A percentile compares a stretch with the other conserved stretches of the same genome.
These are phyloP conservation scores for Ictidomys tridecemlineatus DNA, from an alignment of 2,113 vertebrate genomes.

Conservation along the genomic window DNA sequence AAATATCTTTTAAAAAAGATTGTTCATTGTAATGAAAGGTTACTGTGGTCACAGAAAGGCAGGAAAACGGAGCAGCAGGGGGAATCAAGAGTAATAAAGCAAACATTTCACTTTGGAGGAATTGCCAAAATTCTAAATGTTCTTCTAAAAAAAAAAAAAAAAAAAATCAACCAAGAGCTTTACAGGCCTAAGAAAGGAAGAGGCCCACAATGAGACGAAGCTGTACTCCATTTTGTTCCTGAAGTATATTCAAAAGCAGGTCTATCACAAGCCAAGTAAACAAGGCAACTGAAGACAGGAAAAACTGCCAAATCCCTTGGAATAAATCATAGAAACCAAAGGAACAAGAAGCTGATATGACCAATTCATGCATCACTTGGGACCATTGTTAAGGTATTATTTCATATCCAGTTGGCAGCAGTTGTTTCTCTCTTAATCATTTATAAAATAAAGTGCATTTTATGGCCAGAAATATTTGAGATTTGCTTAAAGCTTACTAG, in stretches of 20 bases:
- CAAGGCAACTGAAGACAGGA: background rate
- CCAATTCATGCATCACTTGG: background rate
- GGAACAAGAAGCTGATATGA: background rate
- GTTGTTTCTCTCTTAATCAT: background rate
- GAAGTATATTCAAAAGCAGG: background rate
- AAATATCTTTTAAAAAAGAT: slow-evolving; percentile 13
- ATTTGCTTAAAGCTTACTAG: slow-evolving; percentile 43
- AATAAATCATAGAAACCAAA: slow-evolving; percentile 45
- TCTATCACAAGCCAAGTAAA: background rate
- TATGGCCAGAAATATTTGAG: background rate
- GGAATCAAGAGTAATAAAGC: background rate
- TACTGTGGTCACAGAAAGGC: background rate
- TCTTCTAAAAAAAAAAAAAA: slow-evolving; percentile 29
- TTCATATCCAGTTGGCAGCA: background rate
- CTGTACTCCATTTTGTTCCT: background rate
- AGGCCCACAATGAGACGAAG: background rate
- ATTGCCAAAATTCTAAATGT: background rate
- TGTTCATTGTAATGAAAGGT: slow-evolving; percentile 41
- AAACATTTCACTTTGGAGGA: background rate
- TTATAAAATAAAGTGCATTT: slow-evolving; percentile 19
- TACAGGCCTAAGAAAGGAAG: background rate
- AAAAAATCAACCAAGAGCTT: background rate
- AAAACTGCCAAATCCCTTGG: background rate
- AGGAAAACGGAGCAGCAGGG: background rate
- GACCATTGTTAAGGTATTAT: background rate